Evolutionary conservation across 2,888 invertebrate species (phyloP), one percentile per base, ranked within the genome.

Genomic region (Neria commutata): DNA sequence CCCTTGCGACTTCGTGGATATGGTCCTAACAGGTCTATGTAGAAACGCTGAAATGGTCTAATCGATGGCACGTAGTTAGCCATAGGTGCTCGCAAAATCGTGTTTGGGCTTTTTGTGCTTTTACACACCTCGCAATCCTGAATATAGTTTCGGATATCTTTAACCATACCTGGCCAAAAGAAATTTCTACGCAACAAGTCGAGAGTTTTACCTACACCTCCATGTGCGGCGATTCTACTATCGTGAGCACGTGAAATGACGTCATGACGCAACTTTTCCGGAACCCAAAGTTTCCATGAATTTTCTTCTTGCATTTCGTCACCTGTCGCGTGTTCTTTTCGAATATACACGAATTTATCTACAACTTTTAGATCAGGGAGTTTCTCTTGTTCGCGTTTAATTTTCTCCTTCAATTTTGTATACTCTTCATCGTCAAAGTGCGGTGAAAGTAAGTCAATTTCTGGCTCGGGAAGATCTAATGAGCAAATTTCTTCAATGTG

Each of bases 1-100:
- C 46, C 57, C 2, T 1, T 16, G 46, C 49, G 37, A 3, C 10
- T 23, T 2, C 59, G 53, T 33, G 51, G 51, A 50, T 50, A 59
- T 8, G 54, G 55, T 8, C 59, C 59, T 14, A 55, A 6, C 6
- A 58, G 14, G 19, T 59, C 50, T 3, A 59, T 29, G 21, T 50
- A 59, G 16, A 59, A 17, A 34, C 37, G 21, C 21, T 59, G 59
- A 25, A 59, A 59, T 11, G 42, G 49, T 5, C 58, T 17, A 21
- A n/a, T 10, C 4, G 46, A 26, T 26, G 16, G 11, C 6, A 14
- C 23, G 8, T 29, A 23, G 14, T 45, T 24, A 1, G 47, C 54
- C 54, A 54, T 54, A 16, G 34, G 54, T 26, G 33, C 49, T 37
- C 26, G n/a, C 19, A 47, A 17, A 2, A 19, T 33, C 2, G 17